Conservation (phyloP, 92 coral and sea anemone species). For the Heteractis magnifica region DNA sequence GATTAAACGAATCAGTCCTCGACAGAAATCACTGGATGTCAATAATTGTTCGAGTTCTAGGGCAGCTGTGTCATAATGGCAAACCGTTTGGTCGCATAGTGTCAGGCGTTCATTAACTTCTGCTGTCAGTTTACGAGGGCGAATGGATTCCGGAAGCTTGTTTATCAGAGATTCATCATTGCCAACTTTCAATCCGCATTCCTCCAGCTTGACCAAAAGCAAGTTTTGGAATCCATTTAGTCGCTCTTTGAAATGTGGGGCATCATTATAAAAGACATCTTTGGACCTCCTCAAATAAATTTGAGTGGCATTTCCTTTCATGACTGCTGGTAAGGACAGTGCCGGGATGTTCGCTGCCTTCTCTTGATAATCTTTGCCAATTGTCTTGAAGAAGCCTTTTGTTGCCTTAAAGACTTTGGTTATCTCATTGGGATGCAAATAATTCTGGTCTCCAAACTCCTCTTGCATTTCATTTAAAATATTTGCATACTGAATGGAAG, state of each 20-base stretch:
- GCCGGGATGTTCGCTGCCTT: background rate
- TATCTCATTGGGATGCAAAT: constrained; percentile 58
- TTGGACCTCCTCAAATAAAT: constrained; percentile 38
- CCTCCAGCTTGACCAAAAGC: constrained; percentile 34
- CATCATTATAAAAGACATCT: constrained; percentile 52
- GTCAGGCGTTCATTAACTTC: constrained; percentile 42
- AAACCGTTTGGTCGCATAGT: background rate
- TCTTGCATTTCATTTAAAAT: constrained; percentile 41
- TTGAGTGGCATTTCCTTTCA: background rate
- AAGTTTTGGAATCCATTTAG: constrained; percentile 15
- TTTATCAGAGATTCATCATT: constrained; percentile 44
- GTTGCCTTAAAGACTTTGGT: constrained; percentile 39
- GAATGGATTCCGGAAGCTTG: constrained; percentile 39
- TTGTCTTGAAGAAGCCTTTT: constrained; percentile 46
- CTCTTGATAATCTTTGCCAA: background rate
- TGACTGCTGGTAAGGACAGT: constrained; percentile 53
- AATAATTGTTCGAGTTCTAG: constrained; percentile 22
- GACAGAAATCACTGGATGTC: constrained; percentile 40
- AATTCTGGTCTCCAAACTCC: constrained; percentile 3
- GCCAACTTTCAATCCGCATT: constrained; percentile 16
- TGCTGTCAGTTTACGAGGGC: constrained; percentile 53
- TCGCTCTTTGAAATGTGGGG: constrained; percentile 62
- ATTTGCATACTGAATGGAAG: constrained; percentile 58
- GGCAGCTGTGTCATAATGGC: too few species aligned
- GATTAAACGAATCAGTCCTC: constrained; percentile 57